These are phyloP conservation scores for Tethea ocularis DNA, from an alignment of 2,888 invertebrate genomes.

Conservation along the genomic window DNA sequence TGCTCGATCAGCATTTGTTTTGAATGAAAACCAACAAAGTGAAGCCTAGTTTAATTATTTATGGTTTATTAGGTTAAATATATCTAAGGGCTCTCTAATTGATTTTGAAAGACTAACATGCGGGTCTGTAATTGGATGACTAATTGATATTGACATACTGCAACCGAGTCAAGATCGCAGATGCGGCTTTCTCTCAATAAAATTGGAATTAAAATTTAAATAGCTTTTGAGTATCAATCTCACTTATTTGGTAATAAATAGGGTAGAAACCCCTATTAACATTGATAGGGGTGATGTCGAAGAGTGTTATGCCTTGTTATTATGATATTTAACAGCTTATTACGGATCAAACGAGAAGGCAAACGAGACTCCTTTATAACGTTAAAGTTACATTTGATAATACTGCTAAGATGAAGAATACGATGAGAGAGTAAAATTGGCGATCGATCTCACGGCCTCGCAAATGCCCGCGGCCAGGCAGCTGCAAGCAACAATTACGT, in stretches of 20 bases:
- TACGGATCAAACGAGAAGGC: slow-evolving; percentile 64
- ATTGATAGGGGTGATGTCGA: slow-evolving; percentile 58
- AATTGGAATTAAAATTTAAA: slow-evolving; percentile 36
- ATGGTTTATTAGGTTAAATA: slow-evolving; percentile 11
- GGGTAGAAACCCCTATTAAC: slow-evolving; percentile 52
- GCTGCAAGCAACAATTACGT: slow-evolving; percentile 77
- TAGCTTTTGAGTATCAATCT: slow-evolving; percentile 32
- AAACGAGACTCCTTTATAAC: slow-evolving; percentile 38
- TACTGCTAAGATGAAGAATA: slow-evolving; percentile 12
- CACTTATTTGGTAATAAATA: slow-evolving; percentile 43
- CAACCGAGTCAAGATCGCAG: slow-evolving; percentile 27
- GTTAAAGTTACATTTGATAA: background rate
- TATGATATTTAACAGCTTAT: slow-evolving; percentile 71
- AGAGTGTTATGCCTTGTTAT: slow-evolving; percentile 70
- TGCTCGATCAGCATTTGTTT: background rate
- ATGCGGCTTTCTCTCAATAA: slow-evolving; percentile 41
- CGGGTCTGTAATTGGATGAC: slow-evolving; percentile 70
- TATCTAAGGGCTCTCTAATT: slow-evolving; percentile 56
- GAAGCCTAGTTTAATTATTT: background rate
- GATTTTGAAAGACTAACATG: slow-evolving; percentile 62
- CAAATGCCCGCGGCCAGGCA: slow-evolving; percentile 60
- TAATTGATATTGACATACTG: slow-evolving; percentile 63
- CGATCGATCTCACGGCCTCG: slow-evolving; percentile 67
- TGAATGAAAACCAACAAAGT: background rate
- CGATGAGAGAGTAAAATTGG: slow-evolving; percentile 34